Base-by-base conservation (phyloP, 2,888 invertebrate genomes). In the Aspidiotus destructor region DNA sequence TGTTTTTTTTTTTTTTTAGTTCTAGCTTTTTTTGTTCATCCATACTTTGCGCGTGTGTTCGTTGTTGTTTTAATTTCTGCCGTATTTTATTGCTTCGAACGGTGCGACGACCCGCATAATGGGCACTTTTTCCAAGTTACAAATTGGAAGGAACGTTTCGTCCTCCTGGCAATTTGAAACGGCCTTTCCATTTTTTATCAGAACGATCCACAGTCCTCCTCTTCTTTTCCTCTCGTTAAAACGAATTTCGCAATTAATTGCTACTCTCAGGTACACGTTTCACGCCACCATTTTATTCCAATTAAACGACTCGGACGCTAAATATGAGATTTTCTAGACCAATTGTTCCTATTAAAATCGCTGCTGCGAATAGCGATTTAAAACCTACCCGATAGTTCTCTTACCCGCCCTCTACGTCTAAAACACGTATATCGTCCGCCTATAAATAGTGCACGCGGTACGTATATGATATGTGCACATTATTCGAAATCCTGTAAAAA, bases 141-240 rank as follows among this genome's bases (percentile, higher is more conserved):
- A 62, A 62, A 62, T 62, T 62, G 62, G 62, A 62, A 62, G 62
- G 62, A 62, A 52, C 62, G 62, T 62, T 62, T 52, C 48, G 62
- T 52, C 61, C 48, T 28, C 48, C 48, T 48, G n/a, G n/a, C 48
- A n/a, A 48, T 48, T n/a, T n/a, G 48, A 48, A 48, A 48, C 48
- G n/a, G 48, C 48, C 48, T 58, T 65, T 65, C 65, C 65, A 65
- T 57, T 65, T 65, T 65, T 57, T 55, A 64, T 62, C 62, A 62
- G 52, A 62, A 62, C 62, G 63, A 55, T 55, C 40, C 63, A 53
- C 40, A 40, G 11, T 17, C 10, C 54, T 55, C 17, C 41, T 40
- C 63, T 10, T 40, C 62, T 63, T 17, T 52, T 13, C 28, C 28
- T 28, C 28, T 28, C 28, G 28, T 54, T 28, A 5, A 11, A 41